Percentiles rank a stretch among this genome's conserved stretches.
These are phyloP conservation scores for Lepisosteus osseus DNA, from an alignment of 2,113 vertebrate genomes.

Conservation along the genomic window DNA sequence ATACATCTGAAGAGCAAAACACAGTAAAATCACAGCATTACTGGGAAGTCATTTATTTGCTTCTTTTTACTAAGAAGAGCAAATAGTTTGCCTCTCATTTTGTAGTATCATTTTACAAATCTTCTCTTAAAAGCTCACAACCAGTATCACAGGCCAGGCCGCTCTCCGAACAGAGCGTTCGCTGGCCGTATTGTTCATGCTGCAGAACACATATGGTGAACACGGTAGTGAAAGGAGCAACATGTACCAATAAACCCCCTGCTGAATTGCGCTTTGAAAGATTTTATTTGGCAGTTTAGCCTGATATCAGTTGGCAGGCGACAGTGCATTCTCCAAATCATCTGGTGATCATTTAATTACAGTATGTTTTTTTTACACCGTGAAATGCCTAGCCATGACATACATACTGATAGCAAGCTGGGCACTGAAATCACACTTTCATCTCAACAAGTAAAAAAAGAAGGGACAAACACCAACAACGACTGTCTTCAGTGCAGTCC, in stretches of 20 bases:
- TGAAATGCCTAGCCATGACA: constrained; percentile 4
- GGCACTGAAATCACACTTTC: background rate
- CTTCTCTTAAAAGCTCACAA: background rate
- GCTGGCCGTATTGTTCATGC: constrained; percentile 18
- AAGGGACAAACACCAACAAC: too few species aligned
- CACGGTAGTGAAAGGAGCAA: constrained; percentile 48
- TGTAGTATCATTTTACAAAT: too few species aligned
- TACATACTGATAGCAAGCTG: constrained; percentile 10
- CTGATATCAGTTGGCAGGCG: constrained; percentile 51
- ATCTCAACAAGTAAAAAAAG: too few species aligned
- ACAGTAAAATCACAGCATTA: too few species aligned
- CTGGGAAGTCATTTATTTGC: too few species aligned
- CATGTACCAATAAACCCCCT: constrained; percentile 50
- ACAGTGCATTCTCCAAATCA: constrained; percentile 46
- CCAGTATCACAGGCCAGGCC: background rate
- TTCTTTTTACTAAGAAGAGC: too few species aligned
- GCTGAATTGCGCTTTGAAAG: constrained; percentile 51
- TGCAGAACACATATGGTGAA: constrained; percentile 48
- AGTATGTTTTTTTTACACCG: constrained; percentile 21
- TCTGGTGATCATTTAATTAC: constrained; percentile 48
- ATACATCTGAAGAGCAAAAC: too few species aligned
- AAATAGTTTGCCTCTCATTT: too few species aligned
- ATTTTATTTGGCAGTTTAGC: constrained; percentile 50
- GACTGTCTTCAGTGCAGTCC: too few species aligned
- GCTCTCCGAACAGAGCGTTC: background rate